A percentile compares a stretch with the other conserved stretches of the same genome.
phyloP scores from a whole-genome alignment of 2,888 invertebrate genomes.

The Lasioglossum calceatum region DNA sequence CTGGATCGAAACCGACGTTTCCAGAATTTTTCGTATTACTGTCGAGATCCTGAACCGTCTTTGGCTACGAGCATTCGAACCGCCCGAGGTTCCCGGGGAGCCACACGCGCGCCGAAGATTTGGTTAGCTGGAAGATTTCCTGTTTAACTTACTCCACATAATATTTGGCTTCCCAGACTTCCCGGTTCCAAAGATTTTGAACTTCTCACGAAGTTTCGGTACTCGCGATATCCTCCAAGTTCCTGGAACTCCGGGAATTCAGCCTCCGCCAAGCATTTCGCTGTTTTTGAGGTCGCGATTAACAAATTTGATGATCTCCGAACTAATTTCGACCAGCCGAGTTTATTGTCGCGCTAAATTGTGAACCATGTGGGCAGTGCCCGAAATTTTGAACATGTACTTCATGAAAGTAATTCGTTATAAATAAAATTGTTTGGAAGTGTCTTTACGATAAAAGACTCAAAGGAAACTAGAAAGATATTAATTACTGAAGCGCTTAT shows the following conservation, averaged over 20 bases:
- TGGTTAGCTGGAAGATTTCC: conserved; percentile 16
- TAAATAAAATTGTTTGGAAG: background rate
- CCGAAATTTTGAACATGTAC: no score
- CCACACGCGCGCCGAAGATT: background rate
- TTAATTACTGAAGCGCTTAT: background rate
- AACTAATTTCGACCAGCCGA: background rate
- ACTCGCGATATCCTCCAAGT: conserved; percentile 43
- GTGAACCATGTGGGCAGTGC: background rate
- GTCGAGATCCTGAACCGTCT: background rate
- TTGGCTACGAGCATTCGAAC: background rate
- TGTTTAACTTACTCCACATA: conserved; percentile 34
- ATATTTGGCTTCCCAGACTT: conserved; percentile 37
- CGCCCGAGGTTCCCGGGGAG: background rate
- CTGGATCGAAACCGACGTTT: background rate
- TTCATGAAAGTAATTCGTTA: background rate
- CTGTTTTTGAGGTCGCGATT: background rate
- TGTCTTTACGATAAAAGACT: background rate
- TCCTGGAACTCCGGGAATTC: conserved; percentile 13
- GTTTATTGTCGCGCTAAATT: background rate
- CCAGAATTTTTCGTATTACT: background rate
- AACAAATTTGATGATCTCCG: background rate
- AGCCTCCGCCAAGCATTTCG: background rate
- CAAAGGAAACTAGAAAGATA: background rate
- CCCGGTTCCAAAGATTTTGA: conserved; percentile 36
- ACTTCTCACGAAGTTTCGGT: conserved; percentile 21